Base-by-base conservation (phyloP, 37 sponge, comb jelly and placozoan species). In the Lycopodina hypogea region DNA sequence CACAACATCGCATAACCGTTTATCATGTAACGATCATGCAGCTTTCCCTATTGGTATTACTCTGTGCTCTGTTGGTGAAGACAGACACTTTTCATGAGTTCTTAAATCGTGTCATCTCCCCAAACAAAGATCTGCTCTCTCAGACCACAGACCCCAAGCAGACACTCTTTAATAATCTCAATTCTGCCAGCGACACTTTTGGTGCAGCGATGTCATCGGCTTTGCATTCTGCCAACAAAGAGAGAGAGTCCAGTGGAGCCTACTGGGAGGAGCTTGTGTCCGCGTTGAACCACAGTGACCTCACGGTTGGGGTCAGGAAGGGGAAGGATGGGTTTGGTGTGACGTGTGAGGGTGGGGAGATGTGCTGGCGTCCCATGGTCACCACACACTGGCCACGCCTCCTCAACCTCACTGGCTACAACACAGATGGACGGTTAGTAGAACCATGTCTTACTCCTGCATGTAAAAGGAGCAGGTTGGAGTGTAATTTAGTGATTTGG, bases 301-400 rank as follows among this genome's bases (percentile, higher is more conserved):
- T 73, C 14, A 55, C 12, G 32, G 30, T 73, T 1, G 61, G 6
- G 61, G 30, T 45, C 1, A n/a, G 74, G 15, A 22, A 3, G 34
- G 17, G 11, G 3, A 35, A 53, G 11, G 74, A 73, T 66, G 87
- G 75, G 37, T 68, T 73, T 41, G 24, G 28, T 74, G 76, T 86
- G 76, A 42, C 28, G 74, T 74, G 87, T 86, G 81, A 75, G 18
- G 62, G 51, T 70, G 81, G 74, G 2, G 81, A 80, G 9, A 53
- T 66, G 74, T 92, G 93, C 56, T 92, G 93, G 93, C 59, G 86
- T 21, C 68, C 81, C 39, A 92, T 92, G 93, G 85, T 84, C 26
- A 88, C 85, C 55, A 75, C 78, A 14, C 89, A 92, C 76, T 92
- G 93, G 93, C 93, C 93, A 15, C 59, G 36, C 35, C 75, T 92